Base-by-base conservation (phyloP, 92 coral and sea anemone genomes). In the Montipora capitata region DNA sequence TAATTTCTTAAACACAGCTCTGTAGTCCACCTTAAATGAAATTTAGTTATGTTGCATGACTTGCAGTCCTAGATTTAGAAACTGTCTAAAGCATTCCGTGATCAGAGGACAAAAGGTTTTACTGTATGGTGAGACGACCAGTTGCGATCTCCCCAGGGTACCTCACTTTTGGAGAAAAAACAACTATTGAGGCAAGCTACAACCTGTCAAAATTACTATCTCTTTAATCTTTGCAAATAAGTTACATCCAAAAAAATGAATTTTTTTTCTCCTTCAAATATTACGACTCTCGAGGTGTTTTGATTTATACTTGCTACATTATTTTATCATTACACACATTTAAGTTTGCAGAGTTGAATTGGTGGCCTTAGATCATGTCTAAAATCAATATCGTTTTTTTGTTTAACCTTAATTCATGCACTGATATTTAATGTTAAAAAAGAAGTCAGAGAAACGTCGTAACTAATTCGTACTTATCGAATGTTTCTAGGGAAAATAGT, bases 81-180 rank as follows among this genome's bases (percentile, higher is more conserved):
- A 14, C 7, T 16, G 35, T 68, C 10, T 7, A 16, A 52, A 68
- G 18, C 77, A 18, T 83, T 83, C 72, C 87, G 87, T 83, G 87
- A 83, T 83, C 80, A 2, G 7, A 27, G 42, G 79, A 83, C 70
- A 73, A 83, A 83, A 83, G 79, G 20, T 58, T 63, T 83, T 83
- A 72, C 87, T 10, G 42, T 83, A 73, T 72, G 61, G 45, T 11
- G 20, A 39, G 79, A 11, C 72, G 49, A 83, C 87, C 72, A 64
- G 79, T 62, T 62, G 62, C 42, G 77, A 71, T 13, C 79, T 54
- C 87, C 10, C 59, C 79, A 40, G 87, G 78, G 72, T 68, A 76
- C 40, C 77, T 48, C 54, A 43, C 69, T 12, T 44, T 59, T 9
- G 13, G 17, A 83, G 18, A 15, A 16, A 27, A 83, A 83, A 72